A percentile compares a stretch with the other conserved stretches of the same genome.
Evolutionary conservation across 2,113 vertebrate species (phyloP).

Genomic region (Gambusia affinis): DNA sequence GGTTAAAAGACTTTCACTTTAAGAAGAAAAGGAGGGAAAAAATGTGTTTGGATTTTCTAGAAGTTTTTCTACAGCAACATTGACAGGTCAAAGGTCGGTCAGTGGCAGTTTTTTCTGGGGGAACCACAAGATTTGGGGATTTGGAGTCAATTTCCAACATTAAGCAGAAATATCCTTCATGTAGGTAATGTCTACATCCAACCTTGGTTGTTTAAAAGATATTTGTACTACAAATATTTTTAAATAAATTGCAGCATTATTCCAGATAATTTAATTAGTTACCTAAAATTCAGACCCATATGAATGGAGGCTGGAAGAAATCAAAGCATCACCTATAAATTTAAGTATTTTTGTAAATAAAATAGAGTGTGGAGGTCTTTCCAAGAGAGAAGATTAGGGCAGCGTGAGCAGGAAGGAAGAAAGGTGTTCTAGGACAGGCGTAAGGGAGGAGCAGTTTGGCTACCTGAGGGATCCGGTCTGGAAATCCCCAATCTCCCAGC

Average conservation of each 20-base stretch:
- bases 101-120: too few species aligned
- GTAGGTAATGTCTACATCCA: neutral
- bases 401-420: slow-evolving; percentile 23
- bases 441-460: slow-evolving; percentile 46
- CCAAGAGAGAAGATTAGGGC: slow-evolving; percentile 41
- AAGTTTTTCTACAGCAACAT: too few species aligned
- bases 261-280: slow-evolving; percentile 14
- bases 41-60: too few species aligned
- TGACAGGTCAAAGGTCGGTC: too few species aligned
- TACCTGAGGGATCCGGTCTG: slow-evolving; percentile 72
- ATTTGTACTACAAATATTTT: too few species aligned
- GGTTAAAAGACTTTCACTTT: too few species aligned
- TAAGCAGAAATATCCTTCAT: neutral
- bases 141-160: neutral
- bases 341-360: slow-evolving; percentile 45
- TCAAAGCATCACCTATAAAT: slow-evolving; percentile 44
- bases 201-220: neutral
- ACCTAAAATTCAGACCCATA: slow-evolving; percentile 58
- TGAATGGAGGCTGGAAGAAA: slow-evolving; percentile 39
- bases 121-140: neutral
- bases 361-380: slow-evolving; percentile 50
- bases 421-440: slow-evolving; percentile 24
- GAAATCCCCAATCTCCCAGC: slow-evolving; percentile 76
- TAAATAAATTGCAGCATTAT: too few species aligned
- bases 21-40: too few species aligned